A percentile compares a stretch with the other conserved stretches of the same genome.
phyloP scores from a whole-genome alignment of 2,113 vertebrate species.

The Arizona elegans region DNA sequence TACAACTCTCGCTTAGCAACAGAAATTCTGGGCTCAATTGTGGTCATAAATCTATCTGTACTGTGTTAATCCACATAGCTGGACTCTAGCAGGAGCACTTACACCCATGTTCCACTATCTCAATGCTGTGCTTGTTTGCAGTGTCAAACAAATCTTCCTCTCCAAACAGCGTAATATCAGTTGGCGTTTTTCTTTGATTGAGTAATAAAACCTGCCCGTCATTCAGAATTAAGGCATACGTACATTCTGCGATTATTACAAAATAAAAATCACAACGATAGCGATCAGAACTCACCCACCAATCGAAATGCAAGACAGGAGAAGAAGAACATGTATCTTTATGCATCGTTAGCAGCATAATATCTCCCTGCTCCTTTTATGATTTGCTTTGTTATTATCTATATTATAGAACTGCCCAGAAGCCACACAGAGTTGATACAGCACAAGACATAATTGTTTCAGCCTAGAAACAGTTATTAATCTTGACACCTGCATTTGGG shows the following conservation, averaged over 20 bases:
- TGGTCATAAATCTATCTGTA: neutral
- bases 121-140: neutral
- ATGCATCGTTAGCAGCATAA: neutral
- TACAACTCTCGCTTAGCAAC: no score
- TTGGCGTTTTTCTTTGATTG: slow-evolving; percentile 18
- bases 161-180: neutral
- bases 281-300: slow-evolving; percentile 10
- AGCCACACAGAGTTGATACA: neutral
- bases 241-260: slow-evolving; percentile 9
- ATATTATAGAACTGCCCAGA: neutral
- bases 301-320: neutral
- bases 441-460: slow-evolving; percentile 2
- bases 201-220: slow-evolving; percentile 33
- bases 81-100: neutral
- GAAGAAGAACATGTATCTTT: neutral
- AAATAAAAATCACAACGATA: slow-evolving; percentile 40
- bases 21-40: no score
- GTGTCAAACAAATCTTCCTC: neutral
- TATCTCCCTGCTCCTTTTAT: slow-evolving; percentile 24
- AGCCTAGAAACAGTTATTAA: neutral
- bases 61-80: neutral
- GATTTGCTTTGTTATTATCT: slow-evolving; percentile 30
- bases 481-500: neutral
- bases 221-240: neutral
- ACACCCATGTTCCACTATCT: fast-evolving